These are phyloP conservation scores for Choloepus hoffmanni DNA, from an alignment of 2,113 vertebrate genomes.

Conservation along the genomic window DNA sequence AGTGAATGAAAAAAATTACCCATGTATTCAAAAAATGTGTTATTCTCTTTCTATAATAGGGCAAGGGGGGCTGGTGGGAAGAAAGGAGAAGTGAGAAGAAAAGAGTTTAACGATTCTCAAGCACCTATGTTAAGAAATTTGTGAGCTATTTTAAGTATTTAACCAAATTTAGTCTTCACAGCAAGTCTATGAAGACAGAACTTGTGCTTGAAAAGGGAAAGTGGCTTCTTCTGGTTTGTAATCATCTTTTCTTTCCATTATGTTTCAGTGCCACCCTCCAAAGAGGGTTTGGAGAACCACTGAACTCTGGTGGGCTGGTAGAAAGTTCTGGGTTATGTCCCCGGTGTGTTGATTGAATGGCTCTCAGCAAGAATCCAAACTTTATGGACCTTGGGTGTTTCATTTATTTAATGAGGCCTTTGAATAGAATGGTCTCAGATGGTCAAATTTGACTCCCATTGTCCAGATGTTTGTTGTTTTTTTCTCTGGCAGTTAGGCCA, in stretches of 20 bases:
- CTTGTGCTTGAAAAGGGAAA: neutral
- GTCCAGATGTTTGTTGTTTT: neutral
- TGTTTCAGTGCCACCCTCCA: too few relatives aligned
- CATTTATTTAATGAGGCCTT: neutral
- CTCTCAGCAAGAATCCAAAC: neutral
- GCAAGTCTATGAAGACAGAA: neutral
- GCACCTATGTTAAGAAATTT: neutral
- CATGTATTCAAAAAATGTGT: fast-evolving
- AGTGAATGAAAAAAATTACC: neutral
- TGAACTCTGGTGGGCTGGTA: fast-evolving
- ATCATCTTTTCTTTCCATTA: neutral
- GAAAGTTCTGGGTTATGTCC: neutral
- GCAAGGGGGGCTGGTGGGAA: fast-evolving
- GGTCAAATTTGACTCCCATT: neutral
- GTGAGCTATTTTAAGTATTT: neutral
- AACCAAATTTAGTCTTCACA: neutral
- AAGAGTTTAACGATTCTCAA: fast-evolving
- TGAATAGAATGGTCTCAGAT: neutral
- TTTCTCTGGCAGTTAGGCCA: too few relatives aligned
- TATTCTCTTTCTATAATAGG: fast-evolving
- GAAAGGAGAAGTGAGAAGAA: neutral
- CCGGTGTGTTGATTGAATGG: fast-evolving
- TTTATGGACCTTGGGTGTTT: neutral
- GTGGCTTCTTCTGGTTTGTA: neutral
- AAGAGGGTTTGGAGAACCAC: fast-evolving